Percentiles rank a stretch among this genome's conserved stretches.
These are phyloP conservation scores for Melanerpes formicivorus DNA, from an alignment of 2,113 vertebrate genomes.

Conservation along the genomic window DNA sequence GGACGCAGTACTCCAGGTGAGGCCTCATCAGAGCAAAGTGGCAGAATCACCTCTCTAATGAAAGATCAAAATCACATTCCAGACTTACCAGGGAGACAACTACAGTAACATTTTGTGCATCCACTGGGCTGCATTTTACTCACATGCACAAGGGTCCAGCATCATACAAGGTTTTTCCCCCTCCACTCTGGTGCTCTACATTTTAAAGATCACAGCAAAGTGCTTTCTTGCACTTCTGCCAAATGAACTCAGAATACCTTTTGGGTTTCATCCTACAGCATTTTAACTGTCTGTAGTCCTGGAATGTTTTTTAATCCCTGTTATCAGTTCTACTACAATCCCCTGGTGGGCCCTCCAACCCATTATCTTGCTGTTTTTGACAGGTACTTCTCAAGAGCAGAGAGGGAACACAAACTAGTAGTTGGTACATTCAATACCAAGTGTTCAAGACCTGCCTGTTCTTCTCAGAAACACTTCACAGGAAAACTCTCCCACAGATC, in stretches of 20 bases:
- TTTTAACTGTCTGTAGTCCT: neutral
- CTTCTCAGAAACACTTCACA: neutral
- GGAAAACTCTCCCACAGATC: neutral
- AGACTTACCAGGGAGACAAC: neutral
- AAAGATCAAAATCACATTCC: slow-evolving; percentile 42
- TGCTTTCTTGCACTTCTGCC: neutral
- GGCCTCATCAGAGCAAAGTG: no score
- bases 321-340: neutral
- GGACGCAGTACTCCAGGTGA: no score
- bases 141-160: neutral
- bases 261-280: slow-evolving; percentile 7
- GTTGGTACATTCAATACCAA: neutral
- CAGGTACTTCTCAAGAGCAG: neutral
- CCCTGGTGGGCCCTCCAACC: neutral
- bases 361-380: neutral
- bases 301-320: slow-evolving; percentile 2
- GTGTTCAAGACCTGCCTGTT: neutral
- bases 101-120: slow-evolving; percentile 3
- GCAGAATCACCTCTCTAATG: neutral
- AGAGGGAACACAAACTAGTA: neutral
- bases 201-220: neutral
- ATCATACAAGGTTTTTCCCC: neutral
- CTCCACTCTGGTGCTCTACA: neutral
- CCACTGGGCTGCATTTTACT: neutral
- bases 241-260: slow-evolving; percentile 4